Conservation (phyloP, 2,797 vertebrate species). For the Anguilla pacifica region DNA sequence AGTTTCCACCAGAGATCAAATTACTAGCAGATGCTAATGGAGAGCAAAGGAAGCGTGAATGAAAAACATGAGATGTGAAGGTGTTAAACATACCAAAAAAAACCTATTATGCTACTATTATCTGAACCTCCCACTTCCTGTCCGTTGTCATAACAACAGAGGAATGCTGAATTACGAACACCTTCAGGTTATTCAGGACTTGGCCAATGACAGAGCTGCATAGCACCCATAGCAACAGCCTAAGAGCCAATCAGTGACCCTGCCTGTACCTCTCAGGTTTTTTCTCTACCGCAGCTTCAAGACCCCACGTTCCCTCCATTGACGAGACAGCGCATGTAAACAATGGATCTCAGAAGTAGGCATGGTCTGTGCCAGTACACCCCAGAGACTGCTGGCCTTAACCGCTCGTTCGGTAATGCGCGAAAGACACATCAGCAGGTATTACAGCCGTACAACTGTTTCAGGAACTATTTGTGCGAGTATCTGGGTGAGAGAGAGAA, state of each 20-base stretch:
- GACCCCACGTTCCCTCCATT: constrained; percentile 11
- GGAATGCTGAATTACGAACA: constrained; percentile 38
- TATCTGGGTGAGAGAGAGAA: background rate
- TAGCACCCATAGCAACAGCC: constrained; percentile 62
- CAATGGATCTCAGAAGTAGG: constrained; percentile 13
- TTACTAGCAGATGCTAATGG: constrained; percentile 1
- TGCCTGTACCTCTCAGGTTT: constrained; percentile 41
- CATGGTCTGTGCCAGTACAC: background rate
- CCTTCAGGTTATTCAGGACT: constrained; percentile 32
- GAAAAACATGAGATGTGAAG: constrained; percentile 41
- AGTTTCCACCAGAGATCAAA: background rate
- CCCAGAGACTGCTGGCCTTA: background rate
- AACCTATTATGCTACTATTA: constrained; percentile 50
- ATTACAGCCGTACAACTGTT: background rate
- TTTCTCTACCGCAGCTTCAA: constrained; percentile 51
- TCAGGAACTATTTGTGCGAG: background rate
- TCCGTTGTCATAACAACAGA: constrained; percentile 72
- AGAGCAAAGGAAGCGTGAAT: background rate
- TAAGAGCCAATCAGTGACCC: constrained; percentile 48
- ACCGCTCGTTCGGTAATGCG: background rate
- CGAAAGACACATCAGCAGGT: background rate
- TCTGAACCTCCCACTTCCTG: constrained; percentile 56
- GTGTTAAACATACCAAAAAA: constrained; percentile 42
- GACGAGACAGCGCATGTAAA: constrained; percentile 33
- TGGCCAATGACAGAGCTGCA: constrained; percentile 44